Conservation (phyloP, 64 coral and sea anemone genomes). For the Orbicella faveolata region DNA sequence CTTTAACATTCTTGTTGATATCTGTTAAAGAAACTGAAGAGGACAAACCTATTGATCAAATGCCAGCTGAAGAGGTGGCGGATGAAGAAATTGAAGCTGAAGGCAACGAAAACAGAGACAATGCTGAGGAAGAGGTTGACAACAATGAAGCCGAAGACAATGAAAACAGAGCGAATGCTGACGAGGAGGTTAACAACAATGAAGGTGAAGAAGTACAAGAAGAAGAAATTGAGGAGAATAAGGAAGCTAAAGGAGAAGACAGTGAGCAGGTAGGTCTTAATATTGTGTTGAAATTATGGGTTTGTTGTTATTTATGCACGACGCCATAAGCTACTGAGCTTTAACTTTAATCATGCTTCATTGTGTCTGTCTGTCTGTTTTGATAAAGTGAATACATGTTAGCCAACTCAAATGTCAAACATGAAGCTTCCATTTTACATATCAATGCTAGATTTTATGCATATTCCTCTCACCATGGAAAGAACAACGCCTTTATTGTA, state of each 20-base stretch:
- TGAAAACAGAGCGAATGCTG: neutral
- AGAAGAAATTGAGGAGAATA: neutral
- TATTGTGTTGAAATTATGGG: neutral
- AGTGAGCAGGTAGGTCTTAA: neutral
- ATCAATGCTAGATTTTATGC: too few relatives aligned
- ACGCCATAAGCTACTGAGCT: too few relatives aligned
- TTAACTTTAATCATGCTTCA: too few relatives aligned
- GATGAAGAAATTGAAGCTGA: conserved; percentile 63
- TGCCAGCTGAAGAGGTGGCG: conserved; percentile 71
- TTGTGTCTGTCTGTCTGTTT: too few relatives aligned
- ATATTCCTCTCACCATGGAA: too few relatives aligned
- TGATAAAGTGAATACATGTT: too few relatives aligned
- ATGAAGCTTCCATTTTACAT: too few relatives aligned
- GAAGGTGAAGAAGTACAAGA: neutral
- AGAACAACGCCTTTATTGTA: too few relatives aligned
- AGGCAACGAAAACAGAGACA: neutral
- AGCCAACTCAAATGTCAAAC: too few relatives aligned
- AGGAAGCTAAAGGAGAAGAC: neutral
- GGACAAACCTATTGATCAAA: conserved; percentile 67
- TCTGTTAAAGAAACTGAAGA: conserved; percentile 37
- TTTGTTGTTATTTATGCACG: too few relatives aligned
- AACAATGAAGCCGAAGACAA: conserved; percentile 25
- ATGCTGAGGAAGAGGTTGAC: neutral
- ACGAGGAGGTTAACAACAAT: neutral
- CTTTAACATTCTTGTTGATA: neutral